phyloP scores from a whole-genome alignment of 2,113 vertebrate species.

The Cinclus mexicanus region DNA sequence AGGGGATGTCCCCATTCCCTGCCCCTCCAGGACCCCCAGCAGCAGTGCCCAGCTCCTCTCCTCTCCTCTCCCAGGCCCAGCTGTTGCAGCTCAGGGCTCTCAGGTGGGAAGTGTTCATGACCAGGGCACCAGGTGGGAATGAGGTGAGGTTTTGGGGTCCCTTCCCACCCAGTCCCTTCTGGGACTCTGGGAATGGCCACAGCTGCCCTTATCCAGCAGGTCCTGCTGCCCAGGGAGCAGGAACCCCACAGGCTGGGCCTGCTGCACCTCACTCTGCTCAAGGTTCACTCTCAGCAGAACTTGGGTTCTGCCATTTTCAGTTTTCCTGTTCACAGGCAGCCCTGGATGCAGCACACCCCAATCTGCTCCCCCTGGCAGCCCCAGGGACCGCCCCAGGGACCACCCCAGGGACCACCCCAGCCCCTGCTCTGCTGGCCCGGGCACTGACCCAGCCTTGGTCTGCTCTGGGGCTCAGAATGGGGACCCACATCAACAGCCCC shows the following conservation, averaged over 20 bases:
- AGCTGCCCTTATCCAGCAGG: not conserved
- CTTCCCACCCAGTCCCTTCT: not conserved
- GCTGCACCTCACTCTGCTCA: not conserved
- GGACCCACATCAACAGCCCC: no score
- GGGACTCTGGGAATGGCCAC: not conserved
- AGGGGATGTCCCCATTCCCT: no score
- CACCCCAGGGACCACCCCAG: not conserved
- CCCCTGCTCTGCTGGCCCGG: not conserved
- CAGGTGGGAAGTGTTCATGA: not conserved
- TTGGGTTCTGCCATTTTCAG: not conserved
- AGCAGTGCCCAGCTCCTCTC: no score
- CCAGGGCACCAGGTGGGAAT: not conserved
- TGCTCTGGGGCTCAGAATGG: not conserved
- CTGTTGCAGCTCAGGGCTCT: not conserved
- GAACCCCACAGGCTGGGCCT: no score
- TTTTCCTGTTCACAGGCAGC: not conserved
- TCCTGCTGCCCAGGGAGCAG: no score
- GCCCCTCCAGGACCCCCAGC: no score
- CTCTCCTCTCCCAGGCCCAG: no score
- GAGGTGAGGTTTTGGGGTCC: not conserved
- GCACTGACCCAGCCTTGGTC: fast-evolving
- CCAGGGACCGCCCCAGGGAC: not conserved
- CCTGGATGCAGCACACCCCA: fast-evolving
- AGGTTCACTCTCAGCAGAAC: not conserved
- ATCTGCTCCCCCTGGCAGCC: not conserved